Base-by-base conservation (phyloP, 1,140 invertebrate genomes). In the Scaptomyza graminum region DNA sequence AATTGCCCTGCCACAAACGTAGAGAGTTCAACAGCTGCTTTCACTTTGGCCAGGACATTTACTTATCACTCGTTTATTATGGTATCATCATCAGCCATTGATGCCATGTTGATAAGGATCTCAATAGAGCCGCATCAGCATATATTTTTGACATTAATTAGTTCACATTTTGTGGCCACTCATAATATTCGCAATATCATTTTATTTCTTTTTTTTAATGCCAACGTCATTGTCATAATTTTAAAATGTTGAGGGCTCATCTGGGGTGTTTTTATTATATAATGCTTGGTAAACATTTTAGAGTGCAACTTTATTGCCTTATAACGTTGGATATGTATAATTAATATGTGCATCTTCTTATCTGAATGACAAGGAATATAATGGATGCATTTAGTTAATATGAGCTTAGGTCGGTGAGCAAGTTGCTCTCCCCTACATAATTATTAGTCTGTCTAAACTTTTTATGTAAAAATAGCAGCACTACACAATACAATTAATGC, bases 91-190 rank as follows among this genome's bases (percentile, higher is more conserved):
- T 80, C 61, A 50, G 55, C 46, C 82, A 75, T 66, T 54, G 63
- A 54, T 74, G 52, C 62, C 62, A 76, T 56, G 37, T 61, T 64
- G 81, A 85, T 84, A 70, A 63, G 54, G 64, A 34, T n/a, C 55
- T 18, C 41, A 59, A 54, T 61, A 68, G 82, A 68, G 56, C 15
- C 46, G 43, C 59, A 18, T 47, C 49, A 63, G 44, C 44, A 76
- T 54, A 68, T 49, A 70, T 77, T 59, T 56, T 57, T 61, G 77
- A 68, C 81, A 84, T 87, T 87, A 87, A 85, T 85, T 85, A 82
- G 78, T 54, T 57, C 76, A 68, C 74, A 85, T 75, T 87, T 74
- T 68, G 61, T 59, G 66, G 68, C 22, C 57, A 76, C 73, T 70
- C 66, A 51, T 55, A 74, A 61, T 56, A 51, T 13, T 43, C 44